These are phyloP conservation scores for Pseudopipra pipra DNA, from an alignment of 2,113 vertebrate genomes.

Conservation along the genomic window DNA sequence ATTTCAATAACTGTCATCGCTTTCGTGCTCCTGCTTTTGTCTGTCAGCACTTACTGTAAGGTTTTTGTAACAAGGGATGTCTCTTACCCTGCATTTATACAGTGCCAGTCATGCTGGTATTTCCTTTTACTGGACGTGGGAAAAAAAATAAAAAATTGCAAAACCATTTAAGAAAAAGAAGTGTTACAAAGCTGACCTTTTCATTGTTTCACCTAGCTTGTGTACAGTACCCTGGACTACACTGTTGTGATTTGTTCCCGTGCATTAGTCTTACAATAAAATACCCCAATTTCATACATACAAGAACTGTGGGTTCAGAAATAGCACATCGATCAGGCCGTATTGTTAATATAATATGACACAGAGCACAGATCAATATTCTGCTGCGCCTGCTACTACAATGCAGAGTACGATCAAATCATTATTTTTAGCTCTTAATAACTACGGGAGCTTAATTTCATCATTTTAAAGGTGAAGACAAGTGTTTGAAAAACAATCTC, in stretches of 20 bases:
- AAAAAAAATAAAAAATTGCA: neutral
- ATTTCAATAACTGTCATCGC: neutral
- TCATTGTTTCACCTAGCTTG: neutral
- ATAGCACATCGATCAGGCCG: constrained; percentile 38
- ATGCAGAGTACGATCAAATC: neutral
- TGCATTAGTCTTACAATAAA: constrained; percentile 22
- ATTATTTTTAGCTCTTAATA: constrained; percentile 44
- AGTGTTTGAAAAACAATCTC: neutral
- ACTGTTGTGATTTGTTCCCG: neutral
- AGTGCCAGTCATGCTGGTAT: no score
- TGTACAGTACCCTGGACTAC: neutral
- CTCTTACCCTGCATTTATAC: neutral
- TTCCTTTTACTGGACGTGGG: neutral
- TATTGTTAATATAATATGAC: constrained; percentile 18
- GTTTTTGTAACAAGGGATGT: neutral
- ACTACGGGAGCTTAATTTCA: constrained; percentile 16
- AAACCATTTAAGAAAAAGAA: neutral
- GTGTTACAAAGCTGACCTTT: constrained; percentile 3
- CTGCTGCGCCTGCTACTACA: neutral
- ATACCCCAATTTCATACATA: neutral
- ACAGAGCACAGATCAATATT: constrained; percentile 12
- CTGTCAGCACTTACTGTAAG: neutral
- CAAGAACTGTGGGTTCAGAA: constrained; percentile 6
- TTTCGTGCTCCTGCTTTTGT: neutral
- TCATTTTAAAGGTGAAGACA: constrained; percentile 6